Evolutionary conservation across 2,113 vertebrate genomes (phyloP), one percentile per base, ranked within the genome.

Genomic region (Nestor notabilis): DNA sequence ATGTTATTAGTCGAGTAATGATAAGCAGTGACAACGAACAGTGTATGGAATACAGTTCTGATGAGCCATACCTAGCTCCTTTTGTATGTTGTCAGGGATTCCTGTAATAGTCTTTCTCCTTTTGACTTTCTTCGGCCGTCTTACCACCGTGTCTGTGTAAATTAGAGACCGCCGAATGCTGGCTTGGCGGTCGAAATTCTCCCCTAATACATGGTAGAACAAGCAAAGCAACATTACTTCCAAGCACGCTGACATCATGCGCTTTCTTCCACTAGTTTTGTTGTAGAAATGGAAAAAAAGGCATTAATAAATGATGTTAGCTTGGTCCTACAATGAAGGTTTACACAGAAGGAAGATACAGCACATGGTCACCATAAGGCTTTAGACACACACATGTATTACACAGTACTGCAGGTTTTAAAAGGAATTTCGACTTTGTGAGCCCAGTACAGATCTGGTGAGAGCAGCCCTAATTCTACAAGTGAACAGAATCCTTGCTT

Each of bases 71-170:
- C 99, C 99, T 99, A 99, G 98, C 98, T 99, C 99, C 98, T 98
- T 98, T 98, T 99, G 99, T 98, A 99, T 96, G 99, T 98, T 99
- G 99, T 99, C 99, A 98, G 99, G 99, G 97, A 99, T 97, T 98
- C 99, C 99, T 99, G 99, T 99, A 98, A 99, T 99, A 98, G 99
- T 99, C 99, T 99, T 99, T 99, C 99, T 99, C 99, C 99, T 99
- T 99, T 99, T 99, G 99, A 99, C 99, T 99, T 99, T 99, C 99
- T 99, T 99, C 98, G 99, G 98, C 97, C 99, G 99, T 98, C 99
- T 99, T 99, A 99, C 98, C 98, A 99, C 98, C 98, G 99, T 99
- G 98, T 99, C 99, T 98, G 99, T 99, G 98, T 99, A 99, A 99
- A 99, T 99, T 98, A 99, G 98, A 98, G 99, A 99, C 98, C 99